Evolutionary conservation across 1,140 invertebrate genomes (phyloP).

Genomic region (Zaprionus vittiger): DNA sequence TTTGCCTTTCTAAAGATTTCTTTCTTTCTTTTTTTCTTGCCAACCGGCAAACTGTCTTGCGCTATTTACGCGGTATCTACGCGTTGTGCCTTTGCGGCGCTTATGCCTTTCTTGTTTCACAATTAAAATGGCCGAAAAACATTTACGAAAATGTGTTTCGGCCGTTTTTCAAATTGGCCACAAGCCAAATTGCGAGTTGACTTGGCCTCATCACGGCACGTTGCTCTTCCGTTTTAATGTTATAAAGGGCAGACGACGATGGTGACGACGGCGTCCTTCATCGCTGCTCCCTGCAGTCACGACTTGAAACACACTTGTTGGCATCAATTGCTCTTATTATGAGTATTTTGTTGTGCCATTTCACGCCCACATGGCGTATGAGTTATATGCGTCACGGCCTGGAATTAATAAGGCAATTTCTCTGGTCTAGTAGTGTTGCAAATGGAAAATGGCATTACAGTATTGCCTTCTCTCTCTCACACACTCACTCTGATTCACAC

Average conservation of each 20-base stretch:
- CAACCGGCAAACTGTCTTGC: neutral
- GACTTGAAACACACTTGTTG: slow-evolving; percentile 45
- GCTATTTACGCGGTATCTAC: slow-evolving; percentile 3
- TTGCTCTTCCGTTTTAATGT: slow-evolving; percentile 44
- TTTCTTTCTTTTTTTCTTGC: neutral
- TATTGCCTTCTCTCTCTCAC: neutral
- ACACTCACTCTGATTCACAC: slow-evolving; percentile 36
- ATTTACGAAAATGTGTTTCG: slow-evolving; percentile 39
- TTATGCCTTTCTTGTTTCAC: slow-evolving; percentile 4
- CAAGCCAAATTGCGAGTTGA: slow-evolving; percentile 50
- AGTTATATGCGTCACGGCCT: slow-evolving; percentile 25
- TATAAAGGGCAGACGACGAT: slow-evolving; percentile 62
- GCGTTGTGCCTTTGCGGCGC: neutral
- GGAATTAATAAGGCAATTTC: slow-evolving; percentile 24
- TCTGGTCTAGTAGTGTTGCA: neutral
- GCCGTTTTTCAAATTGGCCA: slow-evolving; percentile 40
- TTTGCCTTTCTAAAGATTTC: neutral
- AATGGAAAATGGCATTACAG: slow-evolving; percentile 6
- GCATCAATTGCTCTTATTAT: slow-evolving; percentile 2
- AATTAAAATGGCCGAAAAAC: slow-evolving; percentile 29
- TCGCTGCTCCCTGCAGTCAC: slow-evolving; percentile 18
- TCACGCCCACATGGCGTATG: slow-evolving; percentile 48
- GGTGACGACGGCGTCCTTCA: slow-evolving; percentile 48
- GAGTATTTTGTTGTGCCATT: neutral
- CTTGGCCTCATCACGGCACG: slow-evolving; percentile 43